Evolutionary conservation across 2,797 vertebrate genomes (phyloP).

Genomic region (Enteromius paludinosus): DNA sequence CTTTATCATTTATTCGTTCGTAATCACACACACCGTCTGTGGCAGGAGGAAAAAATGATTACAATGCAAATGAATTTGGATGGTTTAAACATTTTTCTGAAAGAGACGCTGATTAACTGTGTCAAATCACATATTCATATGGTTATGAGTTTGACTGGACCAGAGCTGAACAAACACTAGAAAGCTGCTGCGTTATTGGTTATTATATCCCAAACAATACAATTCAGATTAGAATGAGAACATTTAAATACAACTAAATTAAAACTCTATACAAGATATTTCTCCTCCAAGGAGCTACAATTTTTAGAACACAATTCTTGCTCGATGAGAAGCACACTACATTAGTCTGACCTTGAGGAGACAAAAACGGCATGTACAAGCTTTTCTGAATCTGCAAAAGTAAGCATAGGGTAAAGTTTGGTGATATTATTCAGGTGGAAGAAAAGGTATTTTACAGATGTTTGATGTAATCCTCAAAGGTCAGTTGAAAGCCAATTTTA

Average conservation of each 20-base stretch:
- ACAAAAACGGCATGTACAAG: not conserved
- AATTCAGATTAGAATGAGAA: not conserved
- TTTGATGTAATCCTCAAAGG: not conserved
- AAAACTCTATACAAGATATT: not conserved
- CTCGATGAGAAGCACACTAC: not conserved
- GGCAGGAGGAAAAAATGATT: conserved; percentile 67
- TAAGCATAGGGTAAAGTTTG: not conserved
- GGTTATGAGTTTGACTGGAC: conserved; percentile 51
- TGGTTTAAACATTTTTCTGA: conserved; percentile 56
- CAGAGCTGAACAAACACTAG: conserved; percentile 7
- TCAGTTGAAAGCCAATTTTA: not conserved
- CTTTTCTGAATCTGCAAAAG: not conserved
- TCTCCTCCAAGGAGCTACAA: too few relatives aligned
- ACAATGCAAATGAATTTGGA: conserved; percentile 60
- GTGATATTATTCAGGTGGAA: not conserved
- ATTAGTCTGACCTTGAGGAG: not conserved
- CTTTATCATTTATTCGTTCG: conserved; percentile 58
- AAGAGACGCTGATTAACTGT: conserved; percentile 66
- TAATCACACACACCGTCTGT: conserved; percentile 60
- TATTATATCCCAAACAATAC: not conserved
- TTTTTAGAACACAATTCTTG: too few relatives aligned
- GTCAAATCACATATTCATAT: conserved; percentile 58
- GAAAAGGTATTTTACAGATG: not conserved
- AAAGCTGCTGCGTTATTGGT: not conserved
- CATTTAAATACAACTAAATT: not conserved